Conservation (phyloP, 2,888 invertebrate genomes). For the Drosophila formosana region DNA sequence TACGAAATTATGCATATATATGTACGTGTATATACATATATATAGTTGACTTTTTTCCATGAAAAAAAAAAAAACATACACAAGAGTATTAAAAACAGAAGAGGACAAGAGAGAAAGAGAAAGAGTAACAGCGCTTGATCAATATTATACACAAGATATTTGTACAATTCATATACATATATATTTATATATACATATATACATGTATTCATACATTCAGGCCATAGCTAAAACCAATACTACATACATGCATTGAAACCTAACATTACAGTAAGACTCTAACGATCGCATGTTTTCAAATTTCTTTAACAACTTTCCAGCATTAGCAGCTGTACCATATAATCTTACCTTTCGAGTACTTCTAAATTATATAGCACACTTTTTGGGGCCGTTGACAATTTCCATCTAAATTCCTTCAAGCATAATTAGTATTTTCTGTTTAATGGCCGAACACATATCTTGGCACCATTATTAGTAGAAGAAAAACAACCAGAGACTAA, state of each 20-base stretch:
- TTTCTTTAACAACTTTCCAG: conserved; percentile 8
- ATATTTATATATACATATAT: conserved; percentile 18
- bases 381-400: conserved; percentile 17
- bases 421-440: no score
- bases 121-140: conserved; percentile 47
- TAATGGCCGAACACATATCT: no score
- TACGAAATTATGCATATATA: conserved; percentile 29
- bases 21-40: conserved; percentile 42
- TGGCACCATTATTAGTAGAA: no score
- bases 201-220: conserved; percentile 11
- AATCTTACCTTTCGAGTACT: not conserved
- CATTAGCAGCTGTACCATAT: not conserved
- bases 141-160: conserved; percentile 36
- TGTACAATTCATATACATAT: conserved; percentile 49
- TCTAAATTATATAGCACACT: conserved; percentile 37
- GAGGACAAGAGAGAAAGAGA: not conserved
- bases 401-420: no score
- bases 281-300: conserved; percentile 32
- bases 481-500: not conserved
- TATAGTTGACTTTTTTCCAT: conserved; percentile 78
- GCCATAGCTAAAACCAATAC: conserved; percentile 25
- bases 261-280: conserved; percentile 4
- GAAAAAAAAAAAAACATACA: conserved; percentile 56
- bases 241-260: conserved; percentile 2
- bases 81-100: conserved; percentile 12